Evolutionary conservation across 2,888 invertebrate species (phyloP), one percentile per base, ranked within the genome.

Genomic region (Perdita meconis): DNA sequence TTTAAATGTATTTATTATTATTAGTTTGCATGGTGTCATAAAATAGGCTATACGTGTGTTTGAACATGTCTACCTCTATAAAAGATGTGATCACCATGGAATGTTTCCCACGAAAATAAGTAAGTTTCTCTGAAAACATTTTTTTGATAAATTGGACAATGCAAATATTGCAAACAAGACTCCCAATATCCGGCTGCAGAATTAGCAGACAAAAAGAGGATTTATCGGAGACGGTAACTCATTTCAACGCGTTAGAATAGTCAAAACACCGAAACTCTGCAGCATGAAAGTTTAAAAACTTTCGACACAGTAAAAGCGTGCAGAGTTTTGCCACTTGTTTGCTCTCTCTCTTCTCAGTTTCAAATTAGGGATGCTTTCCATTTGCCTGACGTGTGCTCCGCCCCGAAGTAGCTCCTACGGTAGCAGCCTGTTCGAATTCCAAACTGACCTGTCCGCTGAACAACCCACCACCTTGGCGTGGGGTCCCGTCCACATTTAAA

Each of bases 311-410:
- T 44, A 55, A 60, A 60, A 68, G 24, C 55, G 19, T 51, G 30
- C 50, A 22, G 26, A 63, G 51, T 69, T 86, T 88, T 84, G 88
- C 86, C 86, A 89, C 88, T 90, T 90, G 89, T 90, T 90, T 89
- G 88, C 89, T 88, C 89, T 88, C 89, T 88, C 90, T 86, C 89
- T 85, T 90, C 90, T 90, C 90, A 88, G 89, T 90, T 91, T 91
- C 90, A 90, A 92, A 92, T 92, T 91, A 91, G 91, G 89, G 90
- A 91, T 91, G 91, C 91, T 91, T 91, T 91, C 91, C 90, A 91
- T 91, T 89, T 87, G 88, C 81, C 88, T 90, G 92, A 92, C 92
- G 89, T 87, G 86, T 81, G 91, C 90, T 87, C 91, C 92, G 91
- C 92, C 92, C 89, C 87, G 84, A 80, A 78, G 77, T 81, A 82